Evolutionary conservation across 2,888 invertebrate species (phyloP).

Genomic region (Acanthosepion pharaonis): DNA sequence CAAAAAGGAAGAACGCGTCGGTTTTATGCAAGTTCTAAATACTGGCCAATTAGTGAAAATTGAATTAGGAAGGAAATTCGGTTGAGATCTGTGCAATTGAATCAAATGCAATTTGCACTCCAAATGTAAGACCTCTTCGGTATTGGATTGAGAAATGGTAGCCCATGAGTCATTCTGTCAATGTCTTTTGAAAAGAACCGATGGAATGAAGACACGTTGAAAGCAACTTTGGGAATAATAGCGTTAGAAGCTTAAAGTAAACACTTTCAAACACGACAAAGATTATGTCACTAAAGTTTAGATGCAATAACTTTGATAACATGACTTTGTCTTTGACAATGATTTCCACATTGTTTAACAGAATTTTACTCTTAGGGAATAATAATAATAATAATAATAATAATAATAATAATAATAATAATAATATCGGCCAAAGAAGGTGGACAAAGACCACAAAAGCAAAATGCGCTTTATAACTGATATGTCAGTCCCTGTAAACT

Average conservation of each 20-base stretch:
- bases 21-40: background rate
- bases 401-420: too few species aligned
- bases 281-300: too few species aligned
- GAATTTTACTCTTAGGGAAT: too few species aligned
- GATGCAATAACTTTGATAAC: too few species aligned
- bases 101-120: conserved; percentile 1
- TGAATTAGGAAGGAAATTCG: conserved; percentile 9
- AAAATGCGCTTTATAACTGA: too few species aligned
- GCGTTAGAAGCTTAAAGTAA: background rate
- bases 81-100: background rate
- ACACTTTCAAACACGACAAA: background rate
- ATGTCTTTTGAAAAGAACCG: background rate
- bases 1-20: background rate
- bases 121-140: background rate
- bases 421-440: too few species aligned
- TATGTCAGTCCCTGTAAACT: too few species aligned
- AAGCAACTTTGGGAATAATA: background rate
- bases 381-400: too few species aligned
- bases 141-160: background rate
- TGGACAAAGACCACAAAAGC: too few species aligned
- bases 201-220: background rate
- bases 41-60: conserved; percentile 21
- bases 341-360: too few species aligned
- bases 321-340: too few species aligned
- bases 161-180: background rate